Conservation (phyloP, 2,797 vertebrate genomes). For the Cossypha dichroa region DNA sequence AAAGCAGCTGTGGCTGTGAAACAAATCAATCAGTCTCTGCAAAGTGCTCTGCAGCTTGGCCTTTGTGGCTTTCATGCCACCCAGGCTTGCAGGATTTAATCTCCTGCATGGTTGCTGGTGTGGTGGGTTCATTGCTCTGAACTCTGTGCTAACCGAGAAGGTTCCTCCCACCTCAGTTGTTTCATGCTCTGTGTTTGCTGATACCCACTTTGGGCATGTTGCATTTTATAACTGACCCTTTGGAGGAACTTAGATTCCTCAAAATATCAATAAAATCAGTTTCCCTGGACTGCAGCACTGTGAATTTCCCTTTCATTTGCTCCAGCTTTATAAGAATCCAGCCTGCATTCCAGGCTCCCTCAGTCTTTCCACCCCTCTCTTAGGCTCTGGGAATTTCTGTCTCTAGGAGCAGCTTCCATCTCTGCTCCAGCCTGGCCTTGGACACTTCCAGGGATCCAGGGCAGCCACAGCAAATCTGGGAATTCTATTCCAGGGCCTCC, state of each 20-base stretch:
- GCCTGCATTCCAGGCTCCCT: not conserved
- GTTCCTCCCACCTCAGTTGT: not conserved
- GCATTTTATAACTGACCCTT: not conserved
- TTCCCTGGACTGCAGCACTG: not conserved
- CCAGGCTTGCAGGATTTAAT: not conserved
- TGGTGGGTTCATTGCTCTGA: not conserved
- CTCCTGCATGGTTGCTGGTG: not conserved
- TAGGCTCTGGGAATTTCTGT: not conserved
- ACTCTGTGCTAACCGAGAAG: not conserved
- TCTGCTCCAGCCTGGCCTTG: not conserved
- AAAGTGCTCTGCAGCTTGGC: not conserved
- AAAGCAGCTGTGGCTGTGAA: not conserved
- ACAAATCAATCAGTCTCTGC: not conserved
- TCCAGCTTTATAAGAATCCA: not conserved
- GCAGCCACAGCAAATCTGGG: not conserved
- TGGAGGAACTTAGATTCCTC: not conserved
- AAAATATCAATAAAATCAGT: not conserved
- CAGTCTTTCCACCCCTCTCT: not conserved
- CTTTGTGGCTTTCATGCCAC: not conserved
- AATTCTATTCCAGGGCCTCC: not conserved
- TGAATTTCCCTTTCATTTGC: not conserved
- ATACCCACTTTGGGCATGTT: rapidly evolving
- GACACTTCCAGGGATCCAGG: not conserved
- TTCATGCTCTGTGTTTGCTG: not conserved
- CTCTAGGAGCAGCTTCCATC: not conserved